These are phyloP conservation scores for Helarctos malayanus DNA, from an alignment of 2,797 vertebrate genomes.

Conservation along the genomic window DNA sequence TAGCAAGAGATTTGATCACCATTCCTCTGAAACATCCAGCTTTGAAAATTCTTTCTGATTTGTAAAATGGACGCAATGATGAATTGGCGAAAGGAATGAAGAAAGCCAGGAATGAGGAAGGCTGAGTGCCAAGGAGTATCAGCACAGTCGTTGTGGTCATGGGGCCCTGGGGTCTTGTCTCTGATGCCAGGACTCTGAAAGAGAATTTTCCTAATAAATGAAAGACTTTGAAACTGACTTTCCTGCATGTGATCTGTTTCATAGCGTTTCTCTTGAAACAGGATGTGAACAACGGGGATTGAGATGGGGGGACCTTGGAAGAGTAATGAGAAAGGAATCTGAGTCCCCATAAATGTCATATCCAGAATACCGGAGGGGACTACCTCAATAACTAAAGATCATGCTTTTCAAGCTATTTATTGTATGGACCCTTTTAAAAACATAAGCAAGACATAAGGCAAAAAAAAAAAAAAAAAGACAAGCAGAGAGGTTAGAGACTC, in stretches of 20 bases:
- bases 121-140: background rate
- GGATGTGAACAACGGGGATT: slow-evolving; percentile 88
- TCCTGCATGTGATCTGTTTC: slow-evolving; percentile 86
- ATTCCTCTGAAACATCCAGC: slow-evolving; percentile 80
- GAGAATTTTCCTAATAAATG: slow-evolving; percentile 88
- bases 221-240: slow-evolving; percentile 85
- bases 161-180: slow-evolving; percentile 86
- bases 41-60: slow-evolving; percentile 26
- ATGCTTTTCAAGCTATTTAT: slow-evolving; percentile 73
- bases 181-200: slow-evolving; percentile 84
- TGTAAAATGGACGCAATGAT: slow-evolving; percentile 34
- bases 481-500: slow-evolving; percentile 65
- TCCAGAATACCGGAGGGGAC: slow-evolving; percentile 80
- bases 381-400: slow-evolving; percentile 76
- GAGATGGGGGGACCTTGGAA: slow-evolving; percentile 86
- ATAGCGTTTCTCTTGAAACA: slow-evolving; percentile 86
- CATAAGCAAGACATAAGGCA: background rate
- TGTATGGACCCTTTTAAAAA: slow-evolving; percentile 67
- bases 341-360: slow-evolving; percentile 83
- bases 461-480: slow-evolving; percentile 22
- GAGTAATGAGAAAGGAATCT: slow-evolving; percentile 84
- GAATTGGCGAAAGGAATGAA: slow-evolving; percentile 3
- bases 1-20: slow-evolving; percentile 82
- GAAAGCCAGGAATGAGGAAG: background rate
- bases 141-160: slow-evolving; percentile 81